Base-by-base conservation (phyloP, 2,113 vertebrate species). In the Planiliza haematocheilus region DNA sequence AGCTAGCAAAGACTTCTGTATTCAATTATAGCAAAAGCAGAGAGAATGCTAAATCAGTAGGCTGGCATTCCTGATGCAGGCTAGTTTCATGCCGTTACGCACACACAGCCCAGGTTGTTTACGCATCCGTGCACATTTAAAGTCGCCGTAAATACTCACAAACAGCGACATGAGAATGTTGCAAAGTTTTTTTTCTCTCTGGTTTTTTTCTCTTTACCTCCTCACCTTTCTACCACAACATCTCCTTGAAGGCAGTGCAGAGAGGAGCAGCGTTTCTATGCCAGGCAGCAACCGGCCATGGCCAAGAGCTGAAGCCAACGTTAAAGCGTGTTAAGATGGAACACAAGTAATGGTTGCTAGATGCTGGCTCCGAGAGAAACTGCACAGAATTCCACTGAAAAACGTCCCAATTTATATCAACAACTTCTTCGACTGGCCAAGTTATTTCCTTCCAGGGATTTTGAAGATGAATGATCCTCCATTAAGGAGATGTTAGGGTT, bases 11-110 rank as follows among this genome's bases (percentile, higher is more conserved):
- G 46, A 73, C 86, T 78, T 85, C 83, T 90, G 90, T 81, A 52
- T 88, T 91, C 78, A 91, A 86, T 91, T 89, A 91, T 53, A 68
- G 72, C 56, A 36, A 70, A 78, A 88, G 67, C 77, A 68, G 53
- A 69, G 63, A 49, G 74, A 83, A 83, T 58, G 70, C 79, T 71
- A 70, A 83, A 83, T 67, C 73, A 79, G 84, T 79, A 85, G 77
- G 69, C 82, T 86, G 79, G 81, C 82, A 81, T 76, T 82, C 64
- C 55, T 63, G 56, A 83, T 66, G 70, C 46, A 73, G 78, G 62
- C 60, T 71, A 39, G 52, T 48, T 74, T 48, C 16, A 0, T 38
- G 41, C 69, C 39, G 7, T 18, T 38, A 13, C 42, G 48, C 43
- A 70, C 45, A 52, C 34, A 6, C 58, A 55, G 21, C 34, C 39